phyloP scores from a whole-genome alignment of 2,113 vertebrate species.

The Girardinichthys multiradiatus region DNA sequence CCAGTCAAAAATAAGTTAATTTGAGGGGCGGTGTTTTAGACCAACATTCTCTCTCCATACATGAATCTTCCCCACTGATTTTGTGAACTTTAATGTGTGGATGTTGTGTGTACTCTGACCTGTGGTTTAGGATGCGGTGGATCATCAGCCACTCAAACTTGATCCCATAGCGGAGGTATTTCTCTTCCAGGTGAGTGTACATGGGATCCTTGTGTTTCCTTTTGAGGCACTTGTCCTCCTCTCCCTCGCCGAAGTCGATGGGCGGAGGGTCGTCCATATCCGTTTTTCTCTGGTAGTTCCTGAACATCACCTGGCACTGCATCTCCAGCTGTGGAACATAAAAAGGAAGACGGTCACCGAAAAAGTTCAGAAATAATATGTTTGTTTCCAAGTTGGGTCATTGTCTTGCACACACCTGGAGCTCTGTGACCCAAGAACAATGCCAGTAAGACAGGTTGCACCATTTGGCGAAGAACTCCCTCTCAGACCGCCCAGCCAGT shows the following conservation, averaged over 20 bases:
- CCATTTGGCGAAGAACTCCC: constrained; percentile 98
- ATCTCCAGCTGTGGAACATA: constrained; percentile 86
- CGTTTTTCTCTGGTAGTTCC: constrained; percentile 98
- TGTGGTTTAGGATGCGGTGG: constrained; percentile 96
- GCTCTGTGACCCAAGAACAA: constrained; percentile 96
- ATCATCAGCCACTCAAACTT: constrained; percentile 99
- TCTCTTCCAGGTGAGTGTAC: constrained; percentile 93
- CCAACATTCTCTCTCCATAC: too few species aligned
- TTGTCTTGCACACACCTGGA: constrained; percentile 83
- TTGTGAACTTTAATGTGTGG: too few species aligned
- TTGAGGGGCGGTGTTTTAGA: too few species aligned
- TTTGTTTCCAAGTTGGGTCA: background rate
- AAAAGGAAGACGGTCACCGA: background rate
- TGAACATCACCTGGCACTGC: constrained; percentile 97
- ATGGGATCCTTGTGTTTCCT: constrained; percentile 94
- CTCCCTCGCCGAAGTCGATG: constrained; percentile 87
- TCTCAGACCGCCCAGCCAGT: constrained; percentile 90
- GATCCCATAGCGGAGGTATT: constrained; percentile 94
- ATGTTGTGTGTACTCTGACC: constrained; percentile 71
- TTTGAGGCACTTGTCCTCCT: constrained; percentile 91
- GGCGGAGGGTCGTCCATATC: constrained; percentile 99
- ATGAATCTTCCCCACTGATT: too few species aligned
- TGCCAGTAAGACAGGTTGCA: constrained; percentile 98
- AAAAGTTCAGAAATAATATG: accelerated
- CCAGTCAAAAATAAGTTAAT: too few species aligned